Evolutionary conservation across 2,797 vertebrate genomes (phyloP).

Genomic region (Schizopygopsis pylzovi): DNA sequence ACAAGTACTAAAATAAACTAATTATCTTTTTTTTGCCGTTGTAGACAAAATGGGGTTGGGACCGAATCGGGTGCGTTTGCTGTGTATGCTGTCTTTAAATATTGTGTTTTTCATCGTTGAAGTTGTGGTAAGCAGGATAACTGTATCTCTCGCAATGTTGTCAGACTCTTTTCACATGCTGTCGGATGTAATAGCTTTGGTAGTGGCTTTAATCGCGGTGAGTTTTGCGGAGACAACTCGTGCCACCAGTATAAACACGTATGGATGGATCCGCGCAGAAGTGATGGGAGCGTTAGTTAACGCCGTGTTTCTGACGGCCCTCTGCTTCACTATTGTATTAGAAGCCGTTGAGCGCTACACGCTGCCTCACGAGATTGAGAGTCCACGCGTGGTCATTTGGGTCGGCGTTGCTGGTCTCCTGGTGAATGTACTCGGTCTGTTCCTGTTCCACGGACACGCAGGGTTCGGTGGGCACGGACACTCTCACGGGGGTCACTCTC

Average conservation of each 20-base stretch:
- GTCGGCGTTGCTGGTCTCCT: slow-evolving; percentile 81
- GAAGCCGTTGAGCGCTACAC: slow-evolving; percentile 86
- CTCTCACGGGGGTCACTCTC: slow-evolving; percentile 57
- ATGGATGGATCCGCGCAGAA: slow-evolving; percentile 87
- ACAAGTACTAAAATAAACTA: background rate
- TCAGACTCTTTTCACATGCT: slow-evolving; percentile 89
- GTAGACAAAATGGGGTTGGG: slow-evolving; percentile 67
- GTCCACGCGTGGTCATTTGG: slow-evolving; percentile 81
- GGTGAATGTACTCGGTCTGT: slow-evolving; percentile 81
- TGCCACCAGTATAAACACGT: slow-evolving; percentile 84
- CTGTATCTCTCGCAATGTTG: slow-evolving; percentile 84
- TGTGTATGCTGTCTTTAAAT: slow-evolving; percentile 85
- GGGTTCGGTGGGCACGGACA: slow-evolving; percentile 57
- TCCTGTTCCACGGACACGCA: slow-evolving; percentile 82
- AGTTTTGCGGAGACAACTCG: slow-evolving; percentile 81
- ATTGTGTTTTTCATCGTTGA: slow-evolving; percentile 86
- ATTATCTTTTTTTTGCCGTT: background rate
- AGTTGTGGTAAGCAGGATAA: slow-evolving; percentile 84
- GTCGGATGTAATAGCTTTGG: slow-evolving; percentile 85
- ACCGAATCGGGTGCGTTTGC: slow-evolving; percentile 76
- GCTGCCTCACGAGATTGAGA: slow-evolving; percentile 83
- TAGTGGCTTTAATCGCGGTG: slow-evolving; percentile 84
- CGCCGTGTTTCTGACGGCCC: slow-evolving; percentile 85
- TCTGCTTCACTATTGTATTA: slow-evolving; percentile 86
- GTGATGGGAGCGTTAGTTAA: slow-evolving; percentile 87